Evolutionary conservation across 1,140 invertebrate genomes (phyloP), one percentile per base, ranked within the genome.

Genomic region (Scaptodrosophila lebanonensis): DNA sequence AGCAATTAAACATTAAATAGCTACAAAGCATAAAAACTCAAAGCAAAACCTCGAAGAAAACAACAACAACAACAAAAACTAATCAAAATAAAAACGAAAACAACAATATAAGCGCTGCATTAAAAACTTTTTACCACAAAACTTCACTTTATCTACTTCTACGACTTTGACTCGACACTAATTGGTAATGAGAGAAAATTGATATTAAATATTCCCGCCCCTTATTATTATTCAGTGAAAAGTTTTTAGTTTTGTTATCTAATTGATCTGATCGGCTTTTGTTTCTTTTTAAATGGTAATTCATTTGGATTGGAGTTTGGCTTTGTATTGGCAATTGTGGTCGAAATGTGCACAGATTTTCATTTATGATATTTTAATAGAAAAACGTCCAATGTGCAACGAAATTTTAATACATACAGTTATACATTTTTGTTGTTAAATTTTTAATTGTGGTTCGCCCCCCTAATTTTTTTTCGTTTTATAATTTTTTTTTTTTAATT

Each of bases 171-270:
- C 68, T 65, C 73, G 73, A 73, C 73, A 77, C 53, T 79, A 66
- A 77, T 77, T 77, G 73, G 73, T 77, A 77, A 77, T 77, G 79
- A 77, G 73, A 79, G 73, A 68, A 73, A 79, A 64, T 59, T 62
- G 39, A 54, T 62, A 64, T 51, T 51, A 66, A 52, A 52, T 66
- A 69, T 59, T 68, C 56, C 79, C 72, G 73, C 68, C 72, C 73
- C 73, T 77, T 79, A 73, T 77, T 60, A 38, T 71, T 53, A 60
- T 71, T 77, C 56, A 63, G 42, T 75, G 66, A 32, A 42, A 40
- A 53, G 16, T 58, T 53, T 33, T 62, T 66, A 52, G 48, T 66
- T 70, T 56, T 64, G 29, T 38, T 64, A 22, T 20, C 56, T 47
- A 57, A 39, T 60, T 60, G 49, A 76, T 67, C 60, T 67, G 30